These are phyloP conservation scores for Bombus sibiricus DNA, from an alignment of 1,140 invertebrate genomes.

Conservation along the genomic window DNA sequence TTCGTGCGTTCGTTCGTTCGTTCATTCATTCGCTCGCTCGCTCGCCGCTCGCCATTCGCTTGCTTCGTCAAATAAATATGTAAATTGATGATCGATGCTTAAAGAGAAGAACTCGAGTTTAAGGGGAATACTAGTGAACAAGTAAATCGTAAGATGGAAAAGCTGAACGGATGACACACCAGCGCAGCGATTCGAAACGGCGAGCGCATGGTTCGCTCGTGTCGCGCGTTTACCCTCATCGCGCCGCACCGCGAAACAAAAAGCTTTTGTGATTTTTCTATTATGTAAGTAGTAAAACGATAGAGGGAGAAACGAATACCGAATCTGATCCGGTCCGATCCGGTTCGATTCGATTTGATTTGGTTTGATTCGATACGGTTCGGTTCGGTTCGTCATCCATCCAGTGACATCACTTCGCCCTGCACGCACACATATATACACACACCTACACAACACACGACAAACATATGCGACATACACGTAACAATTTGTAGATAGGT, in stretches of 20 bases:
- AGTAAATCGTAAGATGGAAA: conserved; percentile 28
- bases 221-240: neutral
- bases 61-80: conserved; percentile 77
- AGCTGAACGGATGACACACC: conserved; percentile 57
- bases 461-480: conserved; percentile 61
- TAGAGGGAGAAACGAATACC: conserved; percentile 17
- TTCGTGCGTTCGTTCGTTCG: conserved; percentile 64
- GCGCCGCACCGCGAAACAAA: conserved; percentile 3
- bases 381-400: conserved; percentile 55
- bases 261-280: conserved; percentile 64
- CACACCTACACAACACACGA: neutral
- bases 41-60: conserved; percentile 78
- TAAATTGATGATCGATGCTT: conserved; percentile 70
- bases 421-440: conserved; percentile 49
- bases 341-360: neutral
- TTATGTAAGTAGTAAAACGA: conserved; percentile 57
- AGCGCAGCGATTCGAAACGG: conserved; percentile 3
- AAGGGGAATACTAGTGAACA: conserved; percentile 7
- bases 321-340: neutral
- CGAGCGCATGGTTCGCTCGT: conserved; percentile 12
- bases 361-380: neutral
- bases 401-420: conserved; percentile 51
- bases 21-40: conserved; percentile 72
- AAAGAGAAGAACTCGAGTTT: conserved; percentile 61
- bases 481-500: conserved; percentile 81